These are phyloP conservation scores for Eclectus roratus DNA, from an alignment of 2,113 vertebrate genomes.

Conservation along the genomic window DNA sequence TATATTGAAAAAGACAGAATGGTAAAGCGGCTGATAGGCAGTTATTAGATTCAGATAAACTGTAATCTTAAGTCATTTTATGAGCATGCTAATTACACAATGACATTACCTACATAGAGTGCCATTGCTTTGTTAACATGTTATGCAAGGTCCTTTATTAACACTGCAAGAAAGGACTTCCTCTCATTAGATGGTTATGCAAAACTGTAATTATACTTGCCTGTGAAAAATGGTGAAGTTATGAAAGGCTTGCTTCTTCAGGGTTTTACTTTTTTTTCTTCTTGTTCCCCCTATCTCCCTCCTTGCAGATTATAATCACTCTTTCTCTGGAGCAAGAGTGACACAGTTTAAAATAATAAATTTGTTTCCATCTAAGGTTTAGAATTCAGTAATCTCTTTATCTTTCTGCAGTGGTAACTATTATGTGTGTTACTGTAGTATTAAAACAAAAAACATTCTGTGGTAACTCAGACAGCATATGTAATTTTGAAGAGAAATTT, in stretches of 20 bases:
- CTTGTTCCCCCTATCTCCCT: background rate
- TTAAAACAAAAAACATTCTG: conserved; percentile 15
- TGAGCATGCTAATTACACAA: conserved; percentile 82
- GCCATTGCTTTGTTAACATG: conserved; percentile 78
- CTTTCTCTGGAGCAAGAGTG: background rate
- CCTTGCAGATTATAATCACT: conserved; percentile 42
- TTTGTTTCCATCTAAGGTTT: conserved; percentile 40
- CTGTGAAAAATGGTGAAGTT: conserved; percentile 66
- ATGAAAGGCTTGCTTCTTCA: conserved; percentile 66
- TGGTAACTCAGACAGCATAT: background rate
- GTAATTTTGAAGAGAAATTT: conserved; percentile 31
- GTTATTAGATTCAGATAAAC: conserved; percentile 83
- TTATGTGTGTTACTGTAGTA: background rate
- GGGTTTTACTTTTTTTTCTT: background rate
- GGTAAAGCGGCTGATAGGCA: conserved; percentile 72
- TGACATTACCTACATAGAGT: conserved; percentile 77
- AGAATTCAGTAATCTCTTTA: conserved; percentile 51
- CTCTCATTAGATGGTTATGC: conserved; percentile 79
- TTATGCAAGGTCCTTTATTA: conserved; percentile 83
- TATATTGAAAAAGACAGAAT: conserved; percentile 69
- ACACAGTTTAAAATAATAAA: conserved; percentile 55
- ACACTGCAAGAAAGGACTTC: conserved; percentile 79
- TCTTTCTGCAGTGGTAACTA: conserved; percentile 3
- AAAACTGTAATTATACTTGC: conserved; percentile 83
- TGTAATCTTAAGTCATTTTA: conserved; percentile 83